Base-by-base conservation (phyloP, 2,888 invertebrate genomes). In the Coelogynopora nodosa region DNA sequence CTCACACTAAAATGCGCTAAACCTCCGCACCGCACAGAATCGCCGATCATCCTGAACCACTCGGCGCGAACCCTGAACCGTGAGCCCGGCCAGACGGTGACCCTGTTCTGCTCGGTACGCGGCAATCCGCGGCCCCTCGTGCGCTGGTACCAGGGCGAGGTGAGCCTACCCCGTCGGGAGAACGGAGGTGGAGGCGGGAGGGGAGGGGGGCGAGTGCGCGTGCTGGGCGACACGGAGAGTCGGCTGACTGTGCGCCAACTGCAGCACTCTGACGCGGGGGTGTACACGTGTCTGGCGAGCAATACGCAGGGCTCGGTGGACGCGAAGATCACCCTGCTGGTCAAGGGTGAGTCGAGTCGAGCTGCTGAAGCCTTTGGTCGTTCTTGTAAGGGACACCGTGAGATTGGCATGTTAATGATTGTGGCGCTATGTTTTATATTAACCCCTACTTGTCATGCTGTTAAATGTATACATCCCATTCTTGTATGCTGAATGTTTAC, bases 21-120 rank as follows among this genome's bases (percentile, higher is more conserved):
- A n/a, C n/a, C n/a, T n/a, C n/a, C n/a, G n/a, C n/a, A 13, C 49
- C 49, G 49, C 27, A 13, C 74, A 74, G 74, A 74, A 26, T 26
- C 5, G 5, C 74, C 74, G 23, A 74, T 74, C 18, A 74, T 74
- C 18, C 23, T 74, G 74, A 74, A 74, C 74, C 74, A 74, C 74
- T 74, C 74, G 23, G 74, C 74, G 18, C 74, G 74, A n/a, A 5
- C 23, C 2, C 27, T 74, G 23, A 74, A 2, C 27, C 74, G 74
- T 74, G 74, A 74, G 23, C 74, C 74, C 2, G 74, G 74, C 27
- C 74, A 74, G 74, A 74, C 74, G 74, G 74, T 74, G 74, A 74
- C 74, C 23, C 74, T 74, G 74, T 74, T 74, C 74, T 74, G 74
- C 74, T 23, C 23, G 18, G 74, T 74, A 5, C 74, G 74, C 2